phyloP scores from a whole-genome alignment of 1,140 invertebrate species.

The Linepithema humile region DNA sequence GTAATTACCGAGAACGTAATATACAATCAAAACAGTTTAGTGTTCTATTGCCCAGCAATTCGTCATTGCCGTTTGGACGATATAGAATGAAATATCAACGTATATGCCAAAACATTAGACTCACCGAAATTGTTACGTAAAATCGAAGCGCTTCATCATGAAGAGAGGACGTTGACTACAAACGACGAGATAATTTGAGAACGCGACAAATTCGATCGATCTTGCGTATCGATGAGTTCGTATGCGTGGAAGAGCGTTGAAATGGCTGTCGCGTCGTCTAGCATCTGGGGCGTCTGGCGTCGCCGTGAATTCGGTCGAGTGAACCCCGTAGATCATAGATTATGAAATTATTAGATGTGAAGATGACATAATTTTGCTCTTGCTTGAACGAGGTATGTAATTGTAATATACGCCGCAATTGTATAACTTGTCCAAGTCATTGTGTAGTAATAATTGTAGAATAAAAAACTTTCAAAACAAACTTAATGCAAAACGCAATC shows the following conservation, averaged over 20 bases:
- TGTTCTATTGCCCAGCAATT: constrained; percentile 8
- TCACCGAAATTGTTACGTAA: constrained; percentile 66
- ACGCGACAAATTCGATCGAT: constrained; percentile 52
- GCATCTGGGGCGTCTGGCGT: constrained; percentile 56
- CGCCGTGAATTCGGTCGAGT: constrained; percentile 49
- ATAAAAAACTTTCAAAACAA: too few species aligned
- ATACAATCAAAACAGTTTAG: too few species aligned
- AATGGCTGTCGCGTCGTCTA: too few species aligned
- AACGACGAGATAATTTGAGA: constrained; percentile 50
- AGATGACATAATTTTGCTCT: too few species aligned
- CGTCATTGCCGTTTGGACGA: constrained; percentile 38
- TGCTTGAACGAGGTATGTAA: too few species aligned
- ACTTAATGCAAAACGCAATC: too few species aligned
- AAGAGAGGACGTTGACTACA: constrained; percentile 59
- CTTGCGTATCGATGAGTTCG: constrained; percentile 30
- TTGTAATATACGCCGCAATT: too few species aligned
- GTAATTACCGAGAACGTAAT: neutral
- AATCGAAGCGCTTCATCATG: constrained; percentile 55
- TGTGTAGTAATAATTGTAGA: too few species aligned
- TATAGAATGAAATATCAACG: constrained; percentile 33
- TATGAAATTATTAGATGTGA: too few species aligned
- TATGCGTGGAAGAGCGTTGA: constrained; percentile 33
- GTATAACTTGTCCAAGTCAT: too few species aligned
- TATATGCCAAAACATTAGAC: constrained; percentile 50
- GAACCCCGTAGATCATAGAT: constrained; percentile 63